Evolutionary conservation across 2,797 vertebrate genomes (phyloP).

Genomic region (Tapera naevia): DNA sequence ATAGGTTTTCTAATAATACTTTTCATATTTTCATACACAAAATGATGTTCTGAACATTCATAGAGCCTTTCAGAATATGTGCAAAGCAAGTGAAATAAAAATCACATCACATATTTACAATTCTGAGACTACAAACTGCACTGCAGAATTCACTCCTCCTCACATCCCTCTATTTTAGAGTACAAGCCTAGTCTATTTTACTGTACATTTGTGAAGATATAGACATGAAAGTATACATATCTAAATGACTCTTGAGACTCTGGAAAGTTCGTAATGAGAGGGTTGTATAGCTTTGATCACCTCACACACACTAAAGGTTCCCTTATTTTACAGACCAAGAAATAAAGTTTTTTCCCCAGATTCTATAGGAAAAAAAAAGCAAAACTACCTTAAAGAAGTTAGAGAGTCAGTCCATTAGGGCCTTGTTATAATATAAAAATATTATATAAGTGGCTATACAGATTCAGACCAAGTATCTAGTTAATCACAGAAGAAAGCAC

Average conservation of each 20-base stretch:
- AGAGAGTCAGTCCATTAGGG: neutral
- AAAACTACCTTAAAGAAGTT: neutral
- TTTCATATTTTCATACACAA: neutral
- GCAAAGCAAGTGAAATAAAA: neutral
- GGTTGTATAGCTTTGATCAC: neutral
- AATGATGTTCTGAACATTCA: neutral
- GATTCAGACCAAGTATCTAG: neutral
- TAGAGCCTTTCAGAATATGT: neutral
- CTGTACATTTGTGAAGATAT: neutral
- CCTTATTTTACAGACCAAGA: neutral
- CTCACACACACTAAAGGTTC: neutral
- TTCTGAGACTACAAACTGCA: neutral
- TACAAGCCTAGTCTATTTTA: neutral
- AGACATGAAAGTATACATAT: neutral
- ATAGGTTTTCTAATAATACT: conserved; percentile 8
- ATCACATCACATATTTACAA: neutral
- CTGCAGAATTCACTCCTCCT: neutral
- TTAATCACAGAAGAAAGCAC: neutral
- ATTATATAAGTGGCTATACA: neutral
- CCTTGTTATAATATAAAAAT: neutral
- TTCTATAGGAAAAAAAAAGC: neutral
- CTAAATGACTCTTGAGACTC: neutral
- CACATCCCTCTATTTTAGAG: neutral
- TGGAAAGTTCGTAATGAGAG: neutral
- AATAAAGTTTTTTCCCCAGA: neutral